Evolutionary conservation across 2,797 vertebrate genomes (phyloP), one percentile per base, ranked within the genome.

Genomic region (Jordanella pulchra): DNA sequence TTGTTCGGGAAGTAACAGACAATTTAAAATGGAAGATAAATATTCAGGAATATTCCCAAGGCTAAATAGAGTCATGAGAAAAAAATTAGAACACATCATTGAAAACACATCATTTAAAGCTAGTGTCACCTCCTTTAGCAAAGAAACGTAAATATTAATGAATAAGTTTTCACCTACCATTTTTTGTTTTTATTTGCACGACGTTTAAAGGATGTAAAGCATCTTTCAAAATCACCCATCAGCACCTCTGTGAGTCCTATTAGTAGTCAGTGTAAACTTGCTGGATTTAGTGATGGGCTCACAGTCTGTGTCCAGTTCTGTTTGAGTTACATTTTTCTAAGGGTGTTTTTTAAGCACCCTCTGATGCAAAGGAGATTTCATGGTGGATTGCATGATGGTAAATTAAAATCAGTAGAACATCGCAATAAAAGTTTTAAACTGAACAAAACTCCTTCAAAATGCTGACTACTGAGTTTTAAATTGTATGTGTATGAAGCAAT

Each of bases 1-100:
- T 79, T 54, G 64, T 69, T 80, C 84, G 67, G 61, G 77, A 25
- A 60, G 45, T 54, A 25, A 51, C 54, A 55, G n/a, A 69, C 53
- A 72, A 67, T 48, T 27, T 65, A 58, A 65, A 54, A 72, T 30
- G 27, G 54, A 48, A 44, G 50, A 74, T 44, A 72, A 72, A 77
- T 35, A 72, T 39, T 32, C 45, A 72, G 66, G 45, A 67, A 65
- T 53, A 50, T 10, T n/a, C n/a, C n/a, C n/a, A n/a, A n/a, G n/a
- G 27, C 73, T 69, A 53, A 47, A 61, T 56, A 48, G n/a, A 67
- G 25, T 23, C 54, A 56, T 56, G 1, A n/a, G 0, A 2, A 56
- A 28, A 28, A 28, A 17, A n/a, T 53, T 47, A 47, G 17, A 15
- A 47, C 45, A 47, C 45, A 47, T 3, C 11, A 17, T 47, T 47